Conservation (phyloP, 2,888 invertebrate species). For the Chirona hameri region DNA sequence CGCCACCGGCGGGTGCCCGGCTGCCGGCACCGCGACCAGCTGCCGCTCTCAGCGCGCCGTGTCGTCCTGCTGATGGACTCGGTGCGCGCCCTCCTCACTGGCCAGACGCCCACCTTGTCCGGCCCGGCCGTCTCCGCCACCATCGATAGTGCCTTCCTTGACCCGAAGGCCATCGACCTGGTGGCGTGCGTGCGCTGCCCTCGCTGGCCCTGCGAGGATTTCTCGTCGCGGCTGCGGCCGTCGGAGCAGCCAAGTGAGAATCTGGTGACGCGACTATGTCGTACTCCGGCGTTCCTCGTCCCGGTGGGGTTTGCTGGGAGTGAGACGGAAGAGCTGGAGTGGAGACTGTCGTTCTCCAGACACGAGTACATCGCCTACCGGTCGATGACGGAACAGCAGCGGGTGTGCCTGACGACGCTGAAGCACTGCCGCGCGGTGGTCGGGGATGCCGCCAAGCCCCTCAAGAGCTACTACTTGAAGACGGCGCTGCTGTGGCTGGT, state of each 20-base stretch:
- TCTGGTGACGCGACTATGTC: neutral
- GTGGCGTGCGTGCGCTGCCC: neutral
- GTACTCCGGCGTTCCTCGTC: neutral
- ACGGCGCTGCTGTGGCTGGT: constrained; percentile 8
- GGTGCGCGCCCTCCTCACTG: neutral
- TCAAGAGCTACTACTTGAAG: constrained; percentile 8
- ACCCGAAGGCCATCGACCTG: neutral
- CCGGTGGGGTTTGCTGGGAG: neutral
- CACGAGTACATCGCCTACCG: neutral
- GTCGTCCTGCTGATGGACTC: neutral
- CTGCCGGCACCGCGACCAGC: neutral
- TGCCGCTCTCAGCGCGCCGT: neutral
- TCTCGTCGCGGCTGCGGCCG: neutral
- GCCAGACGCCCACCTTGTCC: no score
- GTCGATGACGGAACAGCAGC: neutral
- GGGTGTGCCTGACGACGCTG: neutral
- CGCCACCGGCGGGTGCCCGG: neutral
- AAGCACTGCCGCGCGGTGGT: neutral
- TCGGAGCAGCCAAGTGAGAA: neutral
- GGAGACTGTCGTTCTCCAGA: no score
- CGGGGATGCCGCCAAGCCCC: neutral
- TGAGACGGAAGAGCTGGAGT: neutral
- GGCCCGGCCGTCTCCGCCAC: neutral
- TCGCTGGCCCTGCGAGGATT: neutral
- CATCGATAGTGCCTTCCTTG: neutral